Conservation (phyloP, 2,113 vertebrate genomes). For the Prunella himalayana region DNA sequence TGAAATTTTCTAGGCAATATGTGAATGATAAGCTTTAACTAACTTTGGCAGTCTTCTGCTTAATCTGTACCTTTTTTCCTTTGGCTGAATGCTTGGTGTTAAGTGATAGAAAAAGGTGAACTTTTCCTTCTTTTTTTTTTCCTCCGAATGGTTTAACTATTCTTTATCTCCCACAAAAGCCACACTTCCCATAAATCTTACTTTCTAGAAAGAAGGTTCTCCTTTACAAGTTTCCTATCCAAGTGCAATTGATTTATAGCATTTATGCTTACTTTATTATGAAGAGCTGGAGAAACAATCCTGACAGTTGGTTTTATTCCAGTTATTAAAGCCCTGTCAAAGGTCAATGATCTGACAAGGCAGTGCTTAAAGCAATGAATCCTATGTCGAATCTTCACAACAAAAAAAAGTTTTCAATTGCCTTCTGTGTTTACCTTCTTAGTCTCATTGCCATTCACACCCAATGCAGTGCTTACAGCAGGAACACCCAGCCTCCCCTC, state of each 20-base stretch:
- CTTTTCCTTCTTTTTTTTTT: not conserved
- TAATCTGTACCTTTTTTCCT: not conserved
- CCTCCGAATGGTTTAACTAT: not conserved
- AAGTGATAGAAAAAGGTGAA: not conserved
- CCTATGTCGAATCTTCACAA: not conserved
- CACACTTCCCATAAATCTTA: not conserved
- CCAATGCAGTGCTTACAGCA: not conserved
- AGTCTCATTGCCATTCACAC: not conserved
- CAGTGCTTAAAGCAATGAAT: not conserved
- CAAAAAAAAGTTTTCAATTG: not conserved
- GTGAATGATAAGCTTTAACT: not conserved
- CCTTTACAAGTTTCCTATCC: not conserved
- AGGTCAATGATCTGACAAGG: not conserved
- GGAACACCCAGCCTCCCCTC: not conserved
- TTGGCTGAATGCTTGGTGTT: not conserved
- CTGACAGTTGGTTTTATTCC: not conserved
- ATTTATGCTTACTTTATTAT: not conserved
- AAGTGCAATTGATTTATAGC: not conserved
- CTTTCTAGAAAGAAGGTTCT: not conserved
- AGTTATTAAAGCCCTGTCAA: not conserved
- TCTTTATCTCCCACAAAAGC: not conserved
- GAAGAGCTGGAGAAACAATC: not conserved
- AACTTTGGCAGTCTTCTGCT: not conserved
- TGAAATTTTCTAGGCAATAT: slow-evolving; percentile 5
- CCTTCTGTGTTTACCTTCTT: not conserved